Base-by-base conservation (phyloP, 2,113 vertebrate species). In the Leptobrachium leishanense region DNA sequence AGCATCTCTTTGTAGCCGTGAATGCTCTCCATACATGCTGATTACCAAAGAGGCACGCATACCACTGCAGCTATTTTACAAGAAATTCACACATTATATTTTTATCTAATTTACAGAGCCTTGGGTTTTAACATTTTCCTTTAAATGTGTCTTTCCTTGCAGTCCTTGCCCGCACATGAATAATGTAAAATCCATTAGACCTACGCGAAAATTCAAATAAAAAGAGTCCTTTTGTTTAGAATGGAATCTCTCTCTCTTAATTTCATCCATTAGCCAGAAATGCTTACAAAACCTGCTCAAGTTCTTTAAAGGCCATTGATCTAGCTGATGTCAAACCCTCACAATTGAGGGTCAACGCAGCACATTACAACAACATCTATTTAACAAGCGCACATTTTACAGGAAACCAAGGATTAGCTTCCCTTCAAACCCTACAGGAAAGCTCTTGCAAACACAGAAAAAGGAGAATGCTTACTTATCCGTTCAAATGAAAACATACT, bases 401-500 rank as follows among this genome's bases (percentile, higher is more conserved):
- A 88, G 84, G 84, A 90, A 93, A 86, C 70, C 84, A 85, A 82
- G 15, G 50, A 87, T 87, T 88, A 82, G 85, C 87, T 86, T 92
- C 84, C 82, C 83, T 68, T 72, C 40, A 84, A 42, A 89, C 84
- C 84, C 69, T 88, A 83, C 46, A 87, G 55, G 83, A 86, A 86
- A 87, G 85, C 70, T 89, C 83, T 88, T 89, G 85, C 86, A 88
- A 88, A 91, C 89, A 88, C 82, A 82, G 84, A 85, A 31, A 86
- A 88, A 88, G 90, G 83, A 89, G 87, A 91, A 92, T 84, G 86
- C 89, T 86, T 90, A 90, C 81, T 88, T 85, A 91, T 88, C 89
- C 84, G 77, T 84, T 87, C 86, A 94, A 91, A 90, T 90, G 84
- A 91, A 85, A 91, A 92, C 90, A 89, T 88, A 91, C 71, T 89